Evolutionary conservation across 2,113 vertebrate genomes (phyloP), one percentile per base, ranked within the genome.

Genomic region (Oryzias woworae): DNA sequence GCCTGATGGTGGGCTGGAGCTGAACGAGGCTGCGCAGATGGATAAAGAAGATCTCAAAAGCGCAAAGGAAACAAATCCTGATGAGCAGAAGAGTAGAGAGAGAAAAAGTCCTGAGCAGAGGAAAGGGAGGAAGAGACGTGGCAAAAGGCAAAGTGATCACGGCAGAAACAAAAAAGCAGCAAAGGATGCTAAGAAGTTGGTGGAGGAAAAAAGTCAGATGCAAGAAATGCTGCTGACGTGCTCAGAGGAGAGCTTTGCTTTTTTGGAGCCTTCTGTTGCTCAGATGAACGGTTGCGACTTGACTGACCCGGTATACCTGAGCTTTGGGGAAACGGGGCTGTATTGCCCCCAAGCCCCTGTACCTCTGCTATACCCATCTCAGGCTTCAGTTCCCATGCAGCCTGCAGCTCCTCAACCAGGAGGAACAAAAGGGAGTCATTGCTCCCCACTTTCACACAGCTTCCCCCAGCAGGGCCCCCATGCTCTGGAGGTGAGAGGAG

Each of bases 281-380:
- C 64, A 82, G 52, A 61, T 58, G 22, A 77, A 54, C 73, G 75
- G 57, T 73, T 68, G 64, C 15, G 84, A 89, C 58, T 43, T 84
- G 46, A 77, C 81, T 8, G 82, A 88, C 59, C 68, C 82, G 0
- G 50, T 80, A 18, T 78, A 78, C 53, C 42, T 84, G 56, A 78
- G 67, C 1, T 69, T 69, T 24, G 85, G 65, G 13, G 62, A 28
- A 1, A n/a, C 73, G 0, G 83, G 77, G 26, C 15, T 82, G 31
- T 77, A 59, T 42, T 69, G 63, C 42, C 74, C 84, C n/a, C 43
- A 69, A 0, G 49, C 16, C 14, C 60, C 68, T 8, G 53, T 66
- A 14, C 73, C 75, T 7, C 22, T 73, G 51, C 52, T 82, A 3
- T 69, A 69, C 59, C 75, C 82, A 1, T 58, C 76, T n/a, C 77